These are phyloP conservation scores for Condylura cristata DNA, from an alignment of 2,113 vertebrate species.

Conservation along the genomic window DNA sequence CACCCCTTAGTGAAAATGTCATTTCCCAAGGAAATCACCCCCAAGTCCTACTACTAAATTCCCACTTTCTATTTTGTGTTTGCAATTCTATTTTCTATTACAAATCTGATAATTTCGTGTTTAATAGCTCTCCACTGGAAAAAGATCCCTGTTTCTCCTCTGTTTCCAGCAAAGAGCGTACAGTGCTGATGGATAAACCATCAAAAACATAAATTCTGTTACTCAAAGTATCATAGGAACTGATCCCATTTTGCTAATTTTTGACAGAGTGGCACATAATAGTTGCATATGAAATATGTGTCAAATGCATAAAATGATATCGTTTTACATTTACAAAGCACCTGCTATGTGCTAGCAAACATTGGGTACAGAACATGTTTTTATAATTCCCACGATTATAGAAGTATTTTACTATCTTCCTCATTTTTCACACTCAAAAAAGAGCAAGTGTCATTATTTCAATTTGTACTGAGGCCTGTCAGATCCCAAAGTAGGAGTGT, in stretches of 20 bases:
- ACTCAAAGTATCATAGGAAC: neutral
- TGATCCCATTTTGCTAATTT: neutral
- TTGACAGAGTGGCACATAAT: neutral
- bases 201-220: neutral
- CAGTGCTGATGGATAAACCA: neutral
- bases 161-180: neutral
- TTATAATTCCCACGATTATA: neutral
- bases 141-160: neutral
- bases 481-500: neutral
- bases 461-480: neutral
- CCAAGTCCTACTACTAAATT: neutral
- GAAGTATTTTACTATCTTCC: neutral
- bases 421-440: slow-evolving; percentile 8
- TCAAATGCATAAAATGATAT: neutral
- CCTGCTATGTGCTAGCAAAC: neutral
- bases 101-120: neutral
- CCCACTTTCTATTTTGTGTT: neutral
- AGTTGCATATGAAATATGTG: neutral
- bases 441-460: neutral
- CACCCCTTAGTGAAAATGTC: fast-evolving
- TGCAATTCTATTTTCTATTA: neutral
- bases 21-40: neutral
- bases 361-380: neutral
- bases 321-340: neutral
- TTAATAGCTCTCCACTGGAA: neutral